Conservation (phyloP, 2,113 vertebrate species). For the Alethe castanea region DNA sequence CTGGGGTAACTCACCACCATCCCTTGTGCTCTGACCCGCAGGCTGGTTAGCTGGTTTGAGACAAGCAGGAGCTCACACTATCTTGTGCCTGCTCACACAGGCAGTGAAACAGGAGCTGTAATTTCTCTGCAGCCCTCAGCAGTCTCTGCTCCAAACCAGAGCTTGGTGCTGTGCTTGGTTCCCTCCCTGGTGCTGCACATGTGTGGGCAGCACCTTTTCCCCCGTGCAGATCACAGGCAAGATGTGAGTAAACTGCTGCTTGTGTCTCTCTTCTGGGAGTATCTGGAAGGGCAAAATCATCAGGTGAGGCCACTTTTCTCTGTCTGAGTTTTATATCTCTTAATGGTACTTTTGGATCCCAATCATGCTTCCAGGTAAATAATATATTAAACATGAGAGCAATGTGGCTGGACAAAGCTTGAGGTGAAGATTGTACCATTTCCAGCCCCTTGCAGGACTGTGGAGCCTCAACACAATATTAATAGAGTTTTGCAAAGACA, state of each 20-base stretch:
- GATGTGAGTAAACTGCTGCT: neutral
- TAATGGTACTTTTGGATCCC: neutral
- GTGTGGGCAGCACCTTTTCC: rapidly evolving
- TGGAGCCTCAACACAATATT: neutral
- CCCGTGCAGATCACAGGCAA: rapidly evolving
- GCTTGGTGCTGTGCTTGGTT: neutral
- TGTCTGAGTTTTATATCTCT: neutral
- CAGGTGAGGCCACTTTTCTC: neutral
- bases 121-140: neutral
- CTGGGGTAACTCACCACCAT: neutral
- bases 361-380: neutral
- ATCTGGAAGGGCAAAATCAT: neutral
- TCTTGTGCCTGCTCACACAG: neutral
- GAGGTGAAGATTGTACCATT: neutral
- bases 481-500: neutral
- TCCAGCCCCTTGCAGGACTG: neutral
- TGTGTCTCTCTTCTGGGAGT: neutral
- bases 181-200: rapidly evolving
- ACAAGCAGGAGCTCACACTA: neutral
- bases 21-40: neutral
- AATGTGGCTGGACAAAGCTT: neutral
- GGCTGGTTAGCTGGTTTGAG: neutral
- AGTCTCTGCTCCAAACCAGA: neutral
- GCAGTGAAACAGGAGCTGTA: neutral
- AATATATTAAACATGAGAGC: neutral